Evolutionary conservation across 2,113 vertebrate genomes (phyloP).

Genomic region (Nanorana parkeri): DNA sequence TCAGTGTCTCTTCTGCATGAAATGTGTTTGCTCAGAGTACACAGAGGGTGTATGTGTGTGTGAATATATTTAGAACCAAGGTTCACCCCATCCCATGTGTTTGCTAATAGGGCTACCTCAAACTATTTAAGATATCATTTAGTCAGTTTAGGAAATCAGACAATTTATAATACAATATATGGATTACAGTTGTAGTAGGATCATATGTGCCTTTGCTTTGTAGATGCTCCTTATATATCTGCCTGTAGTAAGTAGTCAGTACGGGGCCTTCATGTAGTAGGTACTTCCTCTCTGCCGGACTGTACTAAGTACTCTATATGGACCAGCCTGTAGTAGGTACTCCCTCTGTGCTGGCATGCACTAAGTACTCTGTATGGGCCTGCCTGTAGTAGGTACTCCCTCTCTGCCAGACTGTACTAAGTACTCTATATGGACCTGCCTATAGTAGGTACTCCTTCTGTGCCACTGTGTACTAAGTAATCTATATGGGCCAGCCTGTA

Average conservation of each 20-base stretch:
- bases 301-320: not conserved
- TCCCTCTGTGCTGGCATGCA: not conserved
- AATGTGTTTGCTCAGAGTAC: constrained; percentile 38
- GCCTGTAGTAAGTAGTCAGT: not conserved
- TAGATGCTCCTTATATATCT: not conserved
- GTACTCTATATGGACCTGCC: too few species aligned
- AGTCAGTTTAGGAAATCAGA: not conserved
- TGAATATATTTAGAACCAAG: not conserved
- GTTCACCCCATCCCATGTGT: not conserved
- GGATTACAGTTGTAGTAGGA: too few species aligned
- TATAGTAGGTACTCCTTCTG: too few species aligned
- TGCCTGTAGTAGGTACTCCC: not conserved
- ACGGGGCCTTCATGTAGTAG: not conserved
- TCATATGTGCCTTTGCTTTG: too few species aligned
- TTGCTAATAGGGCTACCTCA: not conserved
- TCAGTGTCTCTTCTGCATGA: constrained; percentile 43
- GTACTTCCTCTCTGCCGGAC: not conserved
- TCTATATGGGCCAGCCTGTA: not conserved
- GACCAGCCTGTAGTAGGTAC: not conserved
- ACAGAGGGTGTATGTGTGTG: not conserved
- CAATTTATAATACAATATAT: not conserved
- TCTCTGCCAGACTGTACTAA: not conserved
- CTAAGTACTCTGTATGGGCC: not conserved
- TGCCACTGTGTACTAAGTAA: too few species aligned
- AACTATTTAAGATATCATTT: not conserved